Base-by-base conservation (phyloP, 2,888 invertebrate species). In the Melangyna quadrimaculata region DNA sequence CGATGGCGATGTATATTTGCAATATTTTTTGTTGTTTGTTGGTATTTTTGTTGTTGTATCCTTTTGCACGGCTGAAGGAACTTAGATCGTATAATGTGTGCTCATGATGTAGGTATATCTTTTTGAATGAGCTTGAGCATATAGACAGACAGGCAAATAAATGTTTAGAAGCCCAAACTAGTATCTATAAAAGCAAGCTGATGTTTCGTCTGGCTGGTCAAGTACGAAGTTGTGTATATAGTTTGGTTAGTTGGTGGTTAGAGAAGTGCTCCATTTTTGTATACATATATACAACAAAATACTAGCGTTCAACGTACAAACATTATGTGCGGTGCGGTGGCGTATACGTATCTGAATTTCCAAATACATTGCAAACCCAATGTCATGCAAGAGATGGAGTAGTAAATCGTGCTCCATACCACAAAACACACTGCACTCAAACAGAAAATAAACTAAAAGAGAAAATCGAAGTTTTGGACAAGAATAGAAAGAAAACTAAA, bases 131-230 rank as follows among this genome's bases (percentile, higher is more conserved):
- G 35, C 9, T n/a, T n/a, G n/a, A n/a, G n/a, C n/a, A n/a, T n/a
- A n/a, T n/a, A n/a, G 6, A 3, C 57, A 77, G 65, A 71, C 35
- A 78, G 43, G 72, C 55, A 70, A 55, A 79, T 78, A 79, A 57
- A 74, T 78, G 74, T 74, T 65, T 65, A 83, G 55, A 73, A 78
- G 78, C 63, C 69, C 72, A 72, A 78, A 77, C 82, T 78, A 14
- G 12, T 0, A 45, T 10, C 0, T 3, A 22, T 22, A 48, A 27
- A 29, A 45, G 19, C 55, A 32, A 55, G 48, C 48, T 61, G 29
- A 55, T 55, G 69, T 83, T 78, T 55, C 83, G 70, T 78, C 74
- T 78, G 83, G 74, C 27, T 83, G 63, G 57, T 78, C 67, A 73
- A 78, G 78, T 78, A 78, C 72, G 72, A 67, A 67, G 72, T 35